Conservation (phyloP, 2,113 vertebrate species). For the Symphodus melops region DNA sequence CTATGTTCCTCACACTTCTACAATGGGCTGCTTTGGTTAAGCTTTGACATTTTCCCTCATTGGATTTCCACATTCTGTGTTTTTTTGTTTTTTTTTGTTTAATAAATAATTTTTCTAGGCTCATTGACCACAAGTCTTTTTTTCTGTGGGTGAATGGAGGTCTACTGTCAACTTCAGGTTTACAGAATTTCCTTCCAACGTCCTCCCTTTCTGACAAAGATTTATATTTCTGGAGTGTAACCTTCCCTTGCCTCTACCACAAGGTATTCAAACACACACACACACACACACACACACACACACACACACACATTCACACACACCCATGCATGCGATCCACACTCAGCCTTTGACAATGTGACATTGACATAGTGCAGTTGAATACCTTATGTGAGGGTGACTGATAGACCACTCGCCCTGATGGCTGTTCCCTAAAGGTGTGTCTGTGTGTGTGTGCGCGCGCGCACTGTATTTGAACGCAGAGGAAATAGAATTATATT, state of each 20-base stretch:
- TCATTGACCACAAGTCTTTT: too few species aligned
- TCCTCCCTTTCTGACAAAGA: slow-evolving; percentile 13
- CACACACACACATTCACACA: slow-evolving; percentile 43
- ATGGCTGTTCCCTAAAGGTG: slow-evolving; percentile 45
- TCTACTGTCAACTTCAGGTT: too few species aligned
- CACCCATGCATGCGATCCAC: slow-evolving; percentile 1
- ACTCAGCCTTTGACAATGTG: slow-evolving; percentile 56
- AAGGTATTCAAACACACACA: slow-evolving; percentile 29
- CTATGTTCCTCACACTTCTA: neutral
- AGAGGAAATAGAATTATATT: slow-evolving; percentile 60
- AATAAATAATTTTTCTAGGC: too few species aligned
- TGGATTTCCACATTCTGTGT: too few species aligned
- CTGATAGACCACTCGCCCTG: slow-evolving; percentile 56
- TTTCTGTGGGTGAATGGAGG: too few species aligned
- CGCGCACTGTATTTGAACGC: slow-evolving; percentile 16
- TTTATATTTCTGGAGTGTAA: slow-evolving; percentile 51
- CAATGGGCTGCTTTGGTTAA: too few species aligned
- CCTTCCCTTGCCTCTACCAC: slow-evolving; percentile 19
- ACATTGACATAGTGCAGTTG: slow-evolving; percentile 68
- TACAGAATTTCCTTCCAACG: neutral
- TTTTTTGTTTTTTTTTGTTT: too few species aligned
- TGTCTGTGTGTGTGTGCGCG: neutral
- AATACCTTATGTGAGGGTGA: slow-evolving; percentile 68
- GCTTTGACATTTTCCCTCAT: too few species aligned
- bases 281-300: slow-evolving; percentile 8